Base-by-base conservation (phyloP, 2,888 invertebrate species). In the Anarsia innoxiella region DNA sequence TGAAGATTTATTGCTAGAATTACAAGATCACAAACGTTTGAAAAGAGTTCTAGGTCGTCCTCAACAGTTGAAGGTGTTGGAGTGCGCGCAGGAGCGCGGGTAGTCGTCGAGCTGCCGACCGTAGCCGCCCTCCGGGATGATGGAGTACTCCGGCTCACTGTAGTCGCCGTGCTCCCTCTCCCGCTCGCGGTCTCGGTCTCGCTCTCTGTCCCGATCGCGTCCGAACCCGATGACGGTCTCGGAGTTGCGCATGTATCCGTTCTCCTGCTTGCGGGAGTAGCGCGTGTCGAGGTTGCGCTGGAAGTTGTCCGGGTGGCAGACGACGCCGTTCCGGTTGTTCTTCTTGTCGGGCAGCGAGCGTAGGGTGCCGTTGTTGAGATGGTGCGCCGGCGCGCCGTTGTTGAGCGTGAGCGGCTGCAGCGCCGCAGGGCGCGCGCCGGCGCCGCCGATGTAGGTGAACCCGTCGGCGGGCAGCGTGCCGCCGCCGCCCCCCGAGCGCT, bases 391-490 rank as follows among this genome's bases (percentile, higher is more conserved):
- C 40, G 85, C 85, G 44, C 84, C 85, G 53, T 85, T 86, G 67
- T 86, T 86, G 49, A 86, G 77, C 45, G 85, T 85, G 51, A 72
- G 74, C 50, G 83, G 78, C 55, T 70, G 70, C 45, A 59, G 75
- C 56, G 88, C 19, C 8, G 19, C 19, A 19, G 25, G 8, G 75
- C 56, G 88, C 80, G 63, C 88, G 89, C 51, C 86, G 74, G 51
- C 91, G 49, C 89, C 88, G 59, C 90, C 90, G 62, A 91, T 90
- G 83, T 91, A 91, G 49, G 91, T 91, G 86, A 91, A 92, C 46
- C 91, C 92, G 73, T 89, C 89, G 63, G 90, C 91, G 68, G 89
- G 90, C 66, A 88, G 88, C 61, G 88, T 89, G 62, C 88, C 88
- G 50, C 61, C 37, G 61, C 87, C 88, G 76, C 88, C 79, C 52